Evolutionary conservation across 2,113 vertebrate species (phyloP), one percentile per base, ranked within the genome.

Genomic region (Pardalotus punctatus): DNA sequence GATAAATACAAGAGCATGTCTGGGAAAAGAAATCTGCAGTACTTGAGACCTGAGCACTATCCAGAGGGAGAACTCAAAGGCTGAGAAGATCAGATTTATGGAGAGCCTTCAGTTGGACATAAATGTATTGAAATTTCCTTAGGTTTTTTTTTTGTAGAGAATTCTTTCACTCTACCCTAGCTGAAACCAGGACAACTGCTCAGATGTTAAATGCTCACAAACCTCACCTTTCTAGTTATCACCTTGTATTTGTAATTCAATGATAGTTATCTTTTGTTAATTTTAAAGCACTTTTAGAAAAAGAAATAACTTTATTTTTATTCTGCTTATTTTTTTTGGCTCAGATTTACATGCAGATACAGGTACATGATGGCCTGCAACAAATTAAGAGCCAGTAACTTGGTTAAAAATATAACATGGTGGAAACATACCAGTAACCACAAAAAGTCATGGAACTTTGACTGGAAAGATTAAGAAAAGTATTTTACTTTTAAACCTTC

Each of bases 401-500:
- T 61, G 20, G 16, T 91, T 84, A 83, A 94, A 95, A 95, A 51
- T 80, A 29, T 23, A 60, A 35, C 38, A 67, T 65, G 43, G 60
- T 61, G 25, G 60, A 94, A 93, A 84, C 57, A 65, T 69, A 94
- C 43, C 62, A 80, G n/a, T 54, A 93, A 95, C 67, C 51, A 62
- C 76, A 83, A 92, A 85, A 94, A 87, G 40, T 77, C 84, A 66
- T 42, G 54, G 35, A 72, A 78, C 56, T 88, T 92, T 74, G 25
- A 51, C 64, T 85, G 74, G 56, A 82, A 86, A 94, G 35, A 93
- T 83, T 86, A 90, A 86, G 74, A 77, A 83, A 94, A 82, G 31
- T 50, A 31, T 81, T 93, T 92, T 89, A 67, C 29, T 74, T 89
- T 94, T 83, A 88, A 95, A 86, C 18, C 45, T 88, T 93, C 67